A percentile compares a stretch with the other conserved stretches of the same genome.
Evolutionary conservation across 2,113 vertebrate genomes (phyloP).

Genomic region (Saccopteryx bilineata): DNA sequence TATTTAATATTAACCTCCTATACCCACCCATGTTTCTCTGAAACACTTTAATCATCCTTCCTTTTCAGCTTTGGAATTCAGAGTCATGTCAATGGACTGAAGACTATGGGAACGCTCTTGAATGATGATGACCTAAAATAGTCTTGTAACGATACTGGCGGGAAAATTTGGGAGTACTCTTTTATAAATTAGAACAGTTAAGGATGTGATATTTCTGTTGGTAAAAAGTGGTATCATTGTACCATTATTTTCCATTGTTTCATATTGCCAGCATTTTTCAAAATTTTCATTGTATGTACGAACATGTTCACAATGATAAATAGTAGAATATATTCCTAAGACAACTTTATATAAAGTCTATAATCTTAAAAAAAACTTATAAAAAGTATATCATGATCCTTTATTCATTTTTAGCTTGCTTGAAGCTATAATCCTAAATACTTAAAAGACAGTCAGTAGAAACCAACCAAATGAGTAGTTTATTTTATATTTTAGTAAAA

Average conservation of each 20-base stretch:
- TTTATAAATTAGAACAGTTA: not conserved
- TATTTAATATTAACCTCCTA: not conserved
- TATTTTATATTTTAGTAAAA: conserved; percentile 80
- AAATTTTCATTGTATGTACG: conserved; percentile 34
- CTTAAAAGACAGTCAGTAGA: conserved; percentile 76
- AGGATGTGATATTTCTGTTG: not conserved
- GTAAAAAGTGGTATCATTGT: not conserved
- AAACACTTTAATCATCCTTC: conserved; percentile 73
- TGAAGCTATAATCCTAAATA: conserved; percentile 72
- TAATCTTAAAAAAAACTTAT: conserved; percentile 52
- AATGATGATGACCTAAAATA: not conserved
- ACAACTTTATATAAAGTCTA: conserved; percentile 55
- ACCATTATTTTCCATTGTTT: not conserved
- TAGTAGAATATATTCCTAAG: conserved; percentile 45
- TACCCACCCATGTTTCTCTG: not conserved
- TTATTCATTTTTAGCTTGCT: conserved; percentile 73
- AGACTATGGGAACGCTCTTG: conserved; percentile 72
- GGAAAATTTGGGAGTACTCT: not conserved
- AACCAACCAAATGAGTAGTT: conserved; percentile 76
- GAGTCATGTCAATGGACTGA: conserved; percentile 74
- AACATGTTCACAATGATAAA: conserved; percentile 40
- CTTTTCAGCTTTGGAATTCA: conserved; percentile 76
- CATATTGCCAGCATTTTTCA: not conserved
- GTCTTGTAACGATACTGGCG: not conserved
- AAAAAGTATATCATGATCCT: conserved; percentile 67